These are phyloP conservation scores for Sphecodes monilicornis DNA, from an alignment of 2,888 invertebrate species.

Conservation along the genomic window DNA sequence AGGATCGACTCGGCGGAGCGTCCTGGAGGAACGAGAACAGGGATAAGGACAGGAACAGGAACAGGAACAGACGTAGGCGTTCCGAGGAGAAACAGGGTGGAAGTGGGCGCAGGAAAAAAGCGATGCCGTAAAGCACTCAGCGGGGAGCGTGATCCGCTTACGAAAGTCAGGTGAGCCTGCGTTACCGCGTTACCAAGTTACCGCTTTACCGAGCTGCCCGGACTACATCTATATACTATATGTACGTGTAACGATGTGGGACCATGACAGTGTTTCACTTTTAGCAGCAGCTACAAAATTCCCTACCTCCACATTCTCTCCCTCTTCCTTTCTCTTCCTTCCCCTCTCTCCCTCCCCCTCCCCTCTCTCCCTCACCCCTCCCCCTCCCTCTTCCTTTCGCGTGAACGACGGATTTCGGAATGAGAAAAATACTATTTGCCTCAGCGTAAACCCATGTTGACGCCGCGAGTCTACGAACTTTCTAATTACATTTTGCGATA, in stretches of 20 bases:
- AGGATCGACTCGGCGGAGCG: slow-evolving; percentile 9
- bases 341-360: too few species aligned
- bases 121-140: slow-evolving; percentile 84
- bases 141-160: slow-evolving; percentile 83
- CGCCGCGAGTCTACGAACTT: too few species aligned
- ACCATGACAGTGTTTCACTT: slow-evolving; percentile 54
- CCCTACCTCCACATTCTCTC: neutral
- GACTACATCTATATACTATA: slow-evolving; percentile 31
- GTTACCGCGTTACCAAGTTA: slow-evolving; percentile 74
- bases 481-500: too few species aligned
- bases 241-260: slow-evolving; percentile 39
- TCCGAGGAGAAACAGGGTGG: slow-evolving; percentile 38
- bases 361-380: too few species aligned
- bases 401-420: neutral
- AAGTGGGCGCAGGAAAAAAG: slow-evolving; percentile 74
- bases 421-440: neutral
- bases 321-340: too few species aligned
- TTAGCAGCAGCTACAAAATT: slow-evolving; percentile 46
- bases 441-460: too few species aligned
- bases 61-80: neutral
- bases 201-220: slow-evolving; percentile 65
- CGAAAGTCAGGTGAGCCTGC: slow-evolving; percentile 77
- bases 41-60: neutral
- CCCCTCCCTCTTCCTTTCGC: neutral
- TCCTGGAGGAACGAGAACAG: neutral